Base-by-base conservation (phyloP, 2,888 invertebrate genomes). In the Tromatobia lineatoria region DNA sequence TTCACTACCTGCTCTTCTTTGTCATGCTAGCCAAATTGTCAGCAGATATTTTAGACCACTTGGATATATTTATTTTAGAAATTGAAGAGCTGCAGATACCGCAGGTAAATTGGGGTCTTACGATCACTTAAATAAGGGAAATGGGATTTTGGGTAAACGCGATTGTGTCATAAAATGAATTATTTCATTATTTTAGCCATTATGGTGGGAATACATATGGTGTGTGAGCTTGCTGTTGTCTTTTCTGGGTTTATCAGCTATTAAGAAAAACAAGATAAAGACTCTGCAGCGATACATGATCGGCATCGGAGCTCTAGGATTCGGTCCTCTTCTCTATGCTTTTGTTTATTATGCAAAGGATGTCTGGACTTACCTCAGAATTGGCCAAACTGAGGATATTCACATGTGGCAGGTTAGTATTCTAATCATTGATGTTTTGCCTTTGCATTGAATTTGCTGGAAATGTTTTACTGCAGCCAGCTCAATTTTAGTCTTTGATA, bases 161-260 rank as follows among this genome's bases (percentile, higher is more conserved):
- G 59, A 54, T 34, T 38, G 52, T 34, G 42, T 76, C 71, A 82
- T 57, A 54, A 64, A 29, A 77, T 74, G 52, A 76, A 79, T 74
- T 78, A 75, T 86, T 82, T 80, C 82, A 87, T 86, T 88, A 86
- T 95, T 95, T 76, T 94, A 97, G 96, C 98, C 98, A 1, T 94
- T 97, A 66, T 96, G 96, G 94, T 99, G 99, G 99, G 99, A 99
- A 94, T 99, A 98, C 94, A 95, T 97, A 90, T 99, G 99, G 99
- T 96, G 98, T 88, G 94, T 96, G 25, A 98, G 98, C 89, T 94
- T 98, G 80, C 93, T 98, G 45, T 95, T 98, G 52, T 97, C 98
- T 15, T 96, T 98, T 94, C 94, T 98, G 80, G 99, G 98, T 6
- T 95, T 99, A 74, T 96, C 97, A 45, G 98, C 99, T 52, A 96